Conservation (phyloP, 2,113 vertebrate genomes). For the Cheirogaleus medius region DNA sequence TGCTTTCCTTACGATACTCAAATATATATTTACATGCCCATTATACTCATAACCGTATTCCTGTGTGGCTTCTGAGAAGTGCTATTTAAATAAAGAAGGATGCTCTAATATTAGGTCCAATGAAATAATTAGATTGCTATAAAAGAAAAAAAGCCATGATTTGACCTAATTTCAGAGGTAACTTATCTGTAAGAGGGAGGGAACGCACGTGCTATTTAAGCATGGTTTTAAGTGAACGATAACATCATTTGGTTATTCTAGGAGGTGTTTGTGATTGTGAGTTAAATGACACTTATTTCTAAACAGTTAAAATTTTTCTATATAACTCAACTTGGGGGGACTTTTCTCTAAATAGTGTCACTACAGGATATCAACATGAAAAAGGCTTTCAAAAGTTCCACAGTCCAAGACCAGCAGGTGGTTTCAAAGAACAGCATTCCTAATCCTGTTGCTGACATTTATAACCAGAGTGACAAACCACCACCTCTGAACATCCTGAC, state of each 20-base stretch:
- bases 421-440: conserved; percentile 97
- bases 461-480: conserved; percentile 95
- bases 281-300: background rate
- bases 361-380: conserved; percentile 99
- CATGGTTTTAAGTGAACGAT: background rate
- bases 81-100: background rate
- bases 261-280: background rate
- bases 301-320: background rate
- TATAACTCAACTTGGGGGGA: background rate
- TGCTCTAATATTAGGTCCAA: background rate
- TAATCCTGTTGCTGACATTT: conserved; percentile 94
- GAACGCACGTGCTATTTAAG: background rate
- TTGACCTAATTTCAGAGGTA: background rate
- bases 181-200: background rate
- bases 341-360: conserved; percentile 88
- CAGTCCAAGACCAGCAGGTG: conserved; percentile 97
- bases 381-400: conserved; percentile 98
- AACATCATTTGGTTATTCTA: background rate
- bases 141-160: background rate
- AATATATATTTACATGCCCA: background rate
- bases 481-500: conserved; percentile 96
- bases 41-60: background rate
- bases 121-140: background rate
- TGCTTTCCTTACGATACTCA: background rate
- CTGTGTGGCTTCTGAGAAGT: background rate